A percentile compares a stretch with the other conserved stretches of the same genome.
phyloP scores from a whole-genome alignment of 2,113 vertebrate species.

The Tautogolabrus adspersus region DNA sequence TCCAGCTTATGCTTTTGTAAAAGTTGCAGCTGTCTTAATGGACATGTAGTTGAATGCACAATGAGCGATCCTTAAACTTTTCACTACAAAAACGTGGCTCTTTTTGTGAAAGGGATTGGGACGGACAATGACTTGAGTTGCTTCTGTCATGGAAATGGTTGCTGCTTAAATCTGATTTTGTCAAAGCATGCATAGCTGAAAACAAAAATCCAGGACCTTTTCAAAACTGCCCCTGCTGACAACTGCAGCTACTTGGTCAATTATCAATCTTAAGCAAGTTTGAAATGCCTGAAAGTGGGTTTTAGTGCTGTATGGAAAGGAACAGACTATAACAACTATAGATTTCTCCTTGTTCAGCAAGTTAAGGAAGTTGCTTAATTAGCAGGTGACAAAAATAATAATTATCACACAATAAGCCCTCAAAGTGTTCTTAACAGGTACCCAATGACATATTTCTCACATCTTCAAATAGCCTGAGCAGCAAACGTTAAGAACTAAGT shows the following conservation, averaged over 20 bases:
- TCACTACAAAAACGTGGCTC: background rate
- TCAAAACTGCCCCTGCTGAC: no score
- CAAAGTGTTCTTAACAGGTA: conserved; percentile 24
- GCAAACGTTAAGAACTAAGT: conserved; percentile 46
- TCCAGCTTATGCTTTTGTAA: background rate
- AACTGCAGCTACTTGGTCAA: no score
- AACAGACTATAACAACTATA: no score
- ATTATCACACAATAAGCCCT: conserved; percentile 25
- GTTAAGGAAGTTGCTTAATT: conserved; percentile 38
- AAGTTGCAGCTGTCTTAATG: background rate
- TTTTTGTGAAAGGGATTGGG: background rate
- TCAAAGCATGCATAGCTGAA: no score
- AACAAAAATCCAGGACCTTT: no score
- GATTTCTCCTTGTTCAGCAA: conserved; percentile 7
- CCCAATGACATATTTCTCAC: conserved; percentile 11
- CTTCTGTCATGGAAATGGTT: no score
- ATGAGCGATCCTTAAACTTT: background rate
- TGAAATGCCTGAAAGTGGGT: no score
- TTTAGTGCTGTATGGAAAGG: no score
- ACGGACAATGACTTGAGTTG: background rate
- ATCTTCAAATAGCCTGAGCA: conserved; percentile 48
- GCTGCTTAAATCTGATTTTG: no score
- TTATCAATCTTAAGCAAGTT: no score
- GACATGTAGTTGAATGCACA: background rate
- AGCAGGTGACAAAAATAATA: conserved; percentile 12